phyloP scores from a whole-genome alignment of 2,888 invertebrate genomes.

The Dryadula phaetusa region DNA sequence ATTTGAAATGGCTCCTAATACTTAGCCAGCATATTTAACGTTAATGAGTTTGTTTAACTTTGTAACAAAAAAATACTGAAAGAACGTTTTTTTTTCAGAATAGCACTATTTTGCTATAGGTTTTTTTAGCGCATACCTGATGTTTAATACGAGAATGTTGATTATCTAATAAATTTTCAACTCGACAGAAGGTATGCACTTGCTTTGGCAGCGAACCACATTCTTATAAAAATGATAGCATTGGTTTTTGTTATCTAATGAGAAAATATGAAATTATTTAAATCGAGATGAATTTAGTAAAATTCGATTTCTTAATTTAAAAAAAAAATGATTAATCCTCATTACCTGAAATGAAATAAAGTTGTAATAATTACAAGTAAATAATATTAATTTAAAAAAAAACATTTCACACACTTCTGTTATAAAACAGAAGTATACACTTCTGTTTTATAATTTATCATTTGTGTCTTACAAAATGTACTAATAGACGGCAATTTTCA shows the following conservation, averaged over 20 bases:
- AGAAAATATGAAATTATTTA: conserved; percentile 5
- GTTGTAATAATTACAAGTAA: too few relatives aligned
- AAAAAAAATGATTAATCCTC: too few relatives aligned
- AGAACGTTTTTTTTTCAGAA: neutral
- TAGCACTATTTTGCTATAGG: neutral
- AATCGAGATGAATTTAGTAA: neutral
- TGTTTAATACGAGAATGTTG: conserved; percentile 4
- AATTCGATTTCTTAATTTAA: too few relatives aligned
- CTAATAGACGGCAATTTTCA: conserved; percentile 50
- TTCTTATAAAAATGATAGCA: conserved; percentile 16
- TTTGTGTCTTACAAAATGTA: conserved; percentile 13
- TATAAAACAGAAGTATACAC: neutral
- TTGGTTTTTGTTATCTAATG: conserved; percentile 10
- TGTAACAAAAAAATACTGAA: too few relatives aligned
- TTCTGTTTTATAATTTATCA: neutral
- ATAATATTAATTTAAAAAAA: too few relatives aligned
- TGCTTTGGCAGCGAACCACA: conserved; percentile 20
- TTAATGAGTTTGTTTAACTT: too few relatives aligned
- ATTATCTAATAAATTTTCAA: conserved; percentile 14
- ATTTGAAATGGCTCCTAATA: neutral
- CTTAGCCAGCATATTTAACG: neutral
- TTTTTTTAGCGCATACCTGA: neutral
- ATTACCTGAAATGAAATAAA: too few relatives aligned
- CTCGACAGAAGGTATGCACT: conserved; percentile 6
- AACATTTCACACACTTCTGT: too few relatives aligned